phyloP scores from a whole-genome alignment of 2,113 vertebrate species.

The Halcyon senegalensis region DNA sequence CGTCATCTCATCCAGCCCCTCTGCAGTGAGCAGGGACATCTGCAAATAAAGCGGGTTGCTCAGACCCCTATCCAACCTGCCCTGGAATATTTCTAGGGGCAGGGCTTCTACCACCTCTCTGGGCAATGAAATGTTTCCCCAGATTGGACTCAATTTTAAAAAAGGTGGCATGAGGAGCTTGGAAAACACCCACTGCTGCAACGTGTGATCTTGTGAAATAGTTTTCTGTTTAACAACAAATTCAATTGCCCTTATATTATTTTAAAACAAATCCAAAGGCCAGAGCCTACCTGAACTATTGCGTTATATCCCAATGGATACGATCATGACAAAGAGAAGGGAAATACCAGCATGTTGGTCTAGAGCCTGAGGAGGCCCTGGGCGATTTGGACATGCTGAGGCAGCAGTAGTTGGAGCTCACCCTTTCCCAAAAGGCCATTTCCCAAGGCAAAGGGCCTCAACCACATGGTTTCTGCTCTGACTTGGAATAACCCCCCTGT shows the following conservation, averaged over 20 bases:
- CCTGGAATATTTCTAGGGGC: not conserved
- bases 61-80: not conserved
- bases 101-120: too few relatives aligned
- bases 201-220: accelerated
- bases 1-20: not conserved
- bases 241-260: not conserved
- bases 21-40: not conserved
- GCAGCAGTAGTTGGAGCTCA: not conserved
- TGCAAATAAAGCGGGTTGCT: not conserved
- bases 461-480: not conserved
- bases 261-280: not conserved
- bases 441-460: accelerated
- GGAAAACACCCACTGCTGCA: not conserved
- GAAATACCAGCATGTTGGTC: not conserved
- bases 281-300: not conserved
- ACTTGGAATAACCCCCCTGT: not conserved
- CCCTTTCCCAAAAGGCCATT: not conserved
- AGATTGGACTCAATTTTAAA: not conserved
- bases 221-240: not conserved
- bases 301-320: not conserved
- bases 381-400: not conserved
- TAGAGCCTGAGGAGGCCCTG: not conserved
- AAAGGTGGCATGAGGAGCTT: not conserved
- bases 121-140: not conserved
- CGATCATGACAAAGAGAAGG: not conserved